Evolutionary conservation across 2,113 vertebrate genomes (phyloP).

Genomic region (Origma solitaria): DNA sequence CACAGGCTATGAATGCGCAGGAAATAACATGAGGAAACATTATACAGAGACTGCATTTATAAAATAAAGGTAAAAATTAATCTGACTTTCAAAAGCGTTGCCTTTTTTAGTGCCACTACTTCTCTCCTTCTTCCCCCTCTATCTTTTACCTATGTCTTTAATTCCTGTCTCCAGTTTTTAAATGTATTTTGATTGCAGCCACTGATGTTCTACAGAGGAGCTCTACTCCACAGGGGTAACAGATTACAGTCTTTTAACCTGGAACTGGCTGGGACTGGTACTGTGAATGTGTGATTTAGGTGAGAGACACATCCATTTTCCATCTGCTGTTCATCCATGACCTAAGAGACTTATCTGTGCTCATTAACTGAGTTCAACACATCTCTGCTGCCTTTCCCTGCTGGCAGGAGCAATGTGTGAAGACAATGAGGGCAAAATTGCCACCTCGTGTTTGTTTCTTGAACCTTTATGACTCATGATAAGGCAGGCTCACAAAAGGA

Average conservation of each 20-base stretch:
- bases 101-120: background rate
- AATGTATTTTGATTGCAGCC: background rate
- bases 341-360: background rate
- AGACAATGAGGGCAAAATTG: background rate
- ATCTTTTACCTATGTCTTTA: background rate
- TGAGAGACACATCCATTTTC: accelerated
- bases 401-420: background rate
- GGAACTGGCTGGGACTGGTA: background rate
- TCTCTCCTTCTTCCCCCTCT: background rate
- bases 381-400: background rate
- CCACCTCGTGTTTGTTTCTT: background rate
- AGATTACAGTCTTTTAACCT: background rate
- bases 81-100: background rate
- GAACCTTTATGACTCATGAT: background rate
- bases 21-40: background rate
- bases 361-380: background rate
- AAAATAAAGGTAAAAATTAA: background rate
- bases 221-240: background rate
- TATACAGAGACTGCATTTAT: background rate
- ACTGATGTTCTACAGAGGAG: background rate
- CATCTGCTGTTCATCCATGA: background rate
- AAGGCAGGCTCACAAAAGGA: background rate
- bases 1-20: background rate
- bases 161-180: background rate
- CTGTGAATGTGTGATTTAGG: accelerated